Percentiles rank a stretch among this genome's conserved stretches.
Evolutionary conservation across 2,113 vertebrate species (phyloP).

Genomic region (Gila orcuttii): DNA sequence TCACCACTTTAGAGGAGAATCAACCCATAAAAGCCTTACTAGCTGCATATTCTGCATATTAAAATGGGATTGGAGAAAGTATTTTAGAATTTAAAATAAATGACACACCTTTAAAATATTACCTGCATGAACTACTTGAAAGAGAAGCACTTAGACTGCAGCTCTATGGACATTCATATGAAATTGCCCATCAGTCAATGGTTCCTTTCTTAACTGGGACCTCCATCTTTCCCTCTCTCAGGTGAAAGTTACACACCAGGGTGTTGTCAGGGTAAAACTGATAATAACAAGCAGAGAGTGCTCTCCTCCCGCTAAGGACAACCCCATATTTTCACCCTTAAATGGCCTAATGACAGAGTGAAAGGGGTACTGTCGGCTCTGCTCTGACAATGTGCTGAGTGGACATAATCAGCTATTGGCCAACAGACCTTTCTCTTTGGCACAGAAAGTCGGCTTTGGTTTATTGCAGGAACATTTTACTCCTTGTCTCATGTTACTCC

Average conservation of each 20-base stretch:
- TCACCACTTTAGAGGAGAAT: not conserved
- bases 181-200: slow-evolving; percentile 75
- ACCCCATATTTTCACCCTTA: slow-evolving; percentile 65
- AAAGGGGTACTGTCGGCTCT: slow-evolving; percentile 56
- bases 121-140: slow-evolving; percentile 15
- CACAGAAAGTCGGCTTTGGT: slow-evolving; percentile 28
- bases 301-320: slow-evolving; percentile 73
- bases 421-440: slow-evolving; percentile 59
- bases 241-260: slow-evolving; percentile 75
- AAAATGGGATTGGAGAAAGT: not conserved
- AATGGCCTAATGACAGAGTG: slow-evolving; percentile 75
- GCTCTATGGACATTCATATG: slow-evolving; percentile 37
- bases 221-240: slow-evolving; percentile 60
- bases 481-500: not conserved
- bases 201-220: slow-evolving; percentile 66
- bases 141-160: slow-evolving; percentile 38
- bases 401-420: slow-evolving; percentile 66
- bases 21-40: not conserved
- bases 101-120: not conserved
- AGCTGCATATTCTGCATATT: not conserved
- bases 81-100: not conserved
- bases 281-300: slow-evolving; percentile 76
- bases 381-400: slow-evolving; percentile 67
- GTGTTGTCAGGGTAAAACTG: slow-evolving; percentile 76
- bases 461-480: slow-evolving; percentile 2